Conservation (phyloP, 2,888 invertebrate genomes). For the Baccha elongata region DNA sequence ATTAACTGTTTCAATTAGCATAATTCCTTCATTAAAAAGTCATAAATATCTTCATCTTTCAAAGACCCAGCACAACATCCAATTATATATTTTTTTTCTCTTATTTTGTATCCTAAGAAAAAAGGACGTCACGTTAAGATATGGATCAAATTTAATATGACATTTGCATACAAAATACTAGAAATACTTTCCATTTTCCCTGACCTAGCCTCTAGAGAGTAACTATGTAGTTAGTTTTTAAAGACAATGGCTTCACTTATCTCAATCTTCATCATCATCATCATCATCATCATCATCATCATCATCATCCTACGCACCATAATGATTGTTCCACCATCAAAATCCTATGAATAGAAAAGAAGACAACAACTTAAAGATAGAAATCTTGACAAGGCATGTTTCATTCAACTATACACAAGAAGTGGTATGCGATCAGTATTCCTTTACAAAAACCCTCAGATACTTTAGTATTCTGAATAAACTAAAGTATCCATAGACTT, state of each 20-base stretch:
- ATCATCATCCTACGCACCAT: constrained; percentile 67
- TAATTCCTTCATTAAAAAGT: constrained; percentile 45
- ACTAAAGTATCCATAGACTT: constrained; percentile 30
- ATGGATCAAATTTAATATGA: constrained; percentile 42
- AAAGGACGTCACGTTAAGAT: constrained; percentile 46
- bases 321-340: constrained; percentile 46
- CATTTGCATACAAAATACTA: constrained; percentile 59
- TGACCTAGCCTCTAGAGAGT: constrained; percentile 47
- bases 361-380: constrained; percentile 49
- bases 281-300: constrained; percentile 33
- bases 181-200: constrained; percentile 62
- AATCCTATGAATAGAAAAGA: constrained; percentile 41
- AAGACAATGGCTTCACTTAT: constrained; percentile 48
- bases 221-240: not conserved
- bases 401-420: not conserved
- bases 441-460: not conserved
- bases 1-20: constrained; percentile 63
- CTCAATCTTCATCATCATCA: constrained; percentile 28
- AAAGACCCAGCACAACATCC: constrained; percentile 49
- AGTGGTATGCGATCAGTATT: constrained; percentile 8
- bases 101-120: not conserved
- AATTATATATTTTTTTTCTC: constrained; percentile 31
- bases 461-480: constrained; percentile 7
- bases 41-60: constrained; percentile 30
- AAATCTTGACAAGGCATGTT: constrained; percentile 55